These are phyloP conservation scores for Bombus impatiens DNA, from an alignment of 1,140 invertebrate species.

Conservation along the genomic window DNA sequence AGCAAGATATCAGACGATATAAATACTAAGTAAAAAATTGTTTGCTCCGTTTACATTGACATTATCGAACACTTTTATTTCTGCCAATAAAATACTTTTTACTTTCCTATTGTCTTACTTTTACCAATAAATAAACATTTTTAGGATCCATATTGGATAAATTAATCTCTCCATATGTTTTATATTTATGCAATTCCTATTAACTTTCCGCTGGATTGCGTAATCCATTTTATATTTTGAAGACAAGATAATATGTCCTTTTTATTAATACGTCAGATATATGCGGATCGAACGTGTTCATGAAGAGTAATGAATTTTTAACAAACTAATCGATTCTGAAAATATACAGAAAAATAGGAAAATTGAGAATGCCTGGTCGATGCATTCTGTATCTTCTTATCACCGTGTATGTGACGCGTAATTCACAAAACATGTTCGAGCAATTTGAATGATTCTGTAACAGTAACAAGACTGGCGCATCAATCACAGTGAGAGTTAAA, in stretches of 20 bases:
- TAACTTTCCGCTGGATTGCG: not conserved
- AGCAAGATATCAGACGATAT: not conserved
- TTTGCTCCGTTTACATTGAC: not conserved
- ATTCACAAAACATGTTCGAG: not conserved
- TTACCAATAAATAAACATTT: not conserved
- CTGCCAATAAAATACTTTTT: not conserved
- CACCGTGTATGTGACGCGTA: not conserved
- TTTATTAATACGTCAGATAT: not conserved
- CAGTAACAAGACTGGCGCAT: not conserved
- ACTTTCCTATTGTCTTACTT: not conserved
- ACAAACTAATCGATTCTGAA: not conserved
- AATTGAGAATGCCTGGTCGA: too few species aligned
- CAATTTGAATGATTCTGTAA: not conserved
- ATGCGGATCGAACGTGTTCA: too few species aligned
- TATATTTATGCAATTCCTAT: too few species aligned
- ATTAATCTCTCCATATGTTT: too few species aligned
- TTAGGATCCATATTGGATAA: not conserved
- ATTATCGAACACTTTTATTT: not conserved
- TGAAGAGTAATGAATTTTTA: not conserved
- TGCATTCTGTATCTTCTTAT: too few species aligned
- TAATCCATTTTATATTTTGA: not conserved
- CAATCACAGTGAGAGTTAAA: slow-evolving; percentile 30
- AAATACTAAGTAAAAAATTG: not conserved
- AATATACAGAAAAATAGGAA: too few species aligned
- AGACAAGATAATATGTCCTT: not conserved